phyloP scores from a whole-genome alignment of 2,797 vertebrate genomes.

The Schizopygopsis pylzovi region DNA sequence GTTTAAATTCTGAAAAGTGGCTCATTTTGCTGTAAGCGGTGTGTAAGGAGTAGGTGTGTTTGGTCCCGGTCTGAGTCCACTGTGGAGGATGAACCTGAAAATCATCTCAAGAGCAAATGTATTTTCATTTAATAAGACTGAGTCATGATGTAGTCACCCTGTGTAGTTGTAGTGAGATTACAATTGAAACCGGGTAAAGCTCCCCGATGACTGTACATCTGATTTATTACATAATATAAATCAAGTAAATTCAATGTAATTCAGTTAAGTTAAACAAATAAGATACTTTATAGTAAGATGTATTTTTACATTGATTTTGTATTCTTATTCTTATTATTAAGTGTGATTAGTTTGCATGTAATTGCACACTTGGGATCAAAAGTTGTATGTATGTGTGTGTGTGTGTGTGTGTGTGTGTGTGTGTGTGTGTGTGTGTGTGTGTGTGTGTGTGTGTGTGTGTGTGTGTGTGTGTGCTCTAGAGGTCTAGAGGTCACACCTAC shows the following conservation, averaged over 20 bases:
- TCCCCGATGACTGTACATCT: not conserved
- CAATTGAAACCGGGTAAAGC: not conserved
- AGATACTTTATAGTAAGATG: not conserved
- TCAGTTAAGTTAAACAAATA: not conserved
- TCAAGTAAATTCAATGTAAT: not conserved
- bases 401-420: no score
- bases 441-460: no score
- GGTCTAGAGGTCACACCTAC: no score
- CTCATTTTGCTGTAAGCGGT: not conserved
- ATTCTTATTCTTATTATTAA: not conserved
- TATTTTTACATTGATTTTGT: not conserved
- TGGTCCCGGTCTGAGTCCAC: not conserved
- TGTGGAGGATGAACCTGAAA: not conserved
- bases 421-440: no score
- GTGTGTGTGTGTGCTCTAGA: no score
- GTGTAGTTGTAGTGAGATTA: not conserved
- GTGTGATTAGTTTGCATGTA: not conserved
- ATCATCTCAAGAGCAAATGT: not conserved
- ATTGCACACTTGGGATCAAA: not conserved
- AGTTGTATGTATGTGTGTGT: no score
- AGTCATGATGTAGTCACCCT: not conserved
- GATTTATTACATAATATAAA: not conserved
- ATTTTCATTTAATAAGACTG: not conserved
- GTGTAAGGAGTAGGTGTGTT: not conserved
- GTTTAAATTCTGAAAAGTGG: not conserved